A percentile compares a stretch with the other conserved stretches of the same genome.
These are phyloP conservation scores for Novumbra hubbsi DNA, from an alignment of 2,797 vertebrate species.

Conservation along the genomic window DNA sequence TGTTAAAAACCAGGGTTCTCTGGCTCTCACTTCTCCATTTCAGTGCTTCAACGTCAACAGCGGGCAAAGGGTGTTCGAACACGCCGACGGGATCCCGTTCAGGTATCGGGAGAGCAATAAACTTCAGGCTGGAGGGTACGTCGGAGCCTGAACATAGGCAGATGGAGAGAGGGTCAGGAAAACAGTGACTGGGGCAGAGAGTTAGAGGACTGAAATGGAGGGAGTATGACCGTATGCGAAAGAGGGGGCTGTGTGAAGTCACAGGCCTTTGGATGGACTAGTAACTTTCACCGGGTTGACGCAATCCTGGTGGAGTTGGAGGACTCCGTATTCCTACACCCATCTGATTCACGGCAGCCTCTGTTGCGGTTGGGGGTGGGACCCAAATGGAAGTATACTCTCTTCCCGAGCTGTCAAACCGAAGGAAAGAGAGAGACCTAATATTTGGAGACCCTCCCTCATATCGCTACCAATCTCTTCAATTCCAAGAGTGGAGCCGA, in stretches of 20 bases:
- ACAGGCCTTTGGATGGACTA: neutral
- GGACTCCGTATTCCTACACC: slow-evolving; percentile 51
- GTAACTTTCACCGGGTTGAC: slow-evolving; percentile 29
- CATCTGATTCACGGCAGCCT: slow-evolving; percentile 37
- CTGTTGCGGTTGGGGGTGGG: slow-evolving; percentile 34
- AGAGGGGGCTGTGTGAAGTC: neutral
- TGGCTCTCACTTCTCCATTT: slow-evolving; percentile 52
- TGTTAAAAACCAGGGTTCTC: slow-evolving; percentile 34
- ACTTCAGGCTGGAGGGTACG: slow-evolving; percentile 2
- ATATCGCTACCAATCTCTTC: too few relatives aligned
- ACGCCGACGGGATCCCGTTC: slow-evolving; percentile 19
- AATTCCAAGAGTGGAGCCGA: too few relatives aligned
- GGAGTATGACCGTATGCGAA: neutral
- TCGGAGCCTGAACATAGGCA: neutral
- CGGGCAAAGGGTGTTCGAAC: slow-evolving; percentile 21
- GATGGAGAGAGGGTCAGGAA: neutral
- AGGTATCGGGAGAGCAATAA: slow-evolving; percentile 15
- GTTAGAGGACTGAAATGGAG: neutral
- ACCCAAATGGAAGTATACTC: neutral
- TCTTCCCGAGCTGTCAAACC: neutral
- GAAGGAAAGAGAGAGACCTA: neutral
- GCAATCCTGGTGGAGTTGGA: slow-evolving; percentile 13
- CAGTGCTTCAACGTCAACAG: slow-evolving; percentile 44
- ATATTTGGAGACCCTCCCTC: too few relatives aligned
- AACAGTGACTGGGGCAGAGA: neutral